These are phyloP conservation scores for Coelopa frigida DNA, from an alignment of 1,140 invertebrate genomes.

Conservation along the genomic window DNA sequence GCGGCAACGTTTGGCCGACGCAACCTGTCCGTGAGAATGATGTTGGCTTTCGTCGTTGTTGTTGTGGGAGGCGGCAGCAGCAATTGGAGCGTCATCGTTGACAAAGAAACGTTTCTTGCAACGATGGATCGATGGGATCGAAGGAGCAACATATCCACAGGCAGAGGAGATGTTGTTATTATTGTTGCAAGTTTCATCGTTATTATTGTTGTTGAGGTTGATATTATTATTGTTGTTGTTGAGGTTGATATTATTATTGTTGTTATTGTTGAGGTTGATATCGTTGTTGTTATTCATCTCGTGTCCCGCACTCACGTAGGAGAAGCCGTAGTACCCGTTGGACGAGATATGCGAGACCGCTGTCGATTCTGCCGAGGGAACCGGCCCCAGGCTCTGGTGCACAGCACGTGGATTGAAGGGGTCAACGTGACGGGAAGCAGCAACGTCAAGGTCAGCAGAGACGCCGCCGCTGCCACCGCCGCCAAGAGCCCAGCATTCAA, in stretches of 20 bases:
- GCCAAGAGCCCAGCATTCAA: constrained; percentile 43
- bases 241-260: constrained; percentile 24
- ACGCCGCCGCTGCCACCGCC: constrained; percentile 14
- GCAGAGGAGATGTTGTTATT: constrained; percentile 3
- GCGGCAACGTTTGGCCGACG: constrained; percentile 34
- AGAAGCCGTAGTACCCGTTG: constrained; percentile 33
- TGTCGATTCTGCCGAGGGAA: background rate
- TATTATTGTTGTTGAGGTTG: constrained; percentile 12
- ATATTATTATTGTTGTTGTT: constrained; percentile 20
- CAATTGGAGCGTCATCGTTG: constrained; percentile 8
- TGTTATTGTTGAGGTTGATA: constrained; percentile 15
- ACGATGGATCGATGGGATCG: too few relatives aligned
- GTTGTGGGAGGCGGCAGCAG: background rate
- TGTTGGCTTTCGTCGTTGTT: constrained; percentile 9
- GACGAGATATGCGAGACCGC: constrained; percentile 27
- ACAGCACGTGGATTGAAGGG: constrained; percentile 33
- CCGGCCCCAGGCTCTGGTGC: background rate
- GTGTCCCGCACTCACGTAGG: constrained; percentile 24
- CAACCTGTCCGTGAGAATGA: constrained; percentile 15
- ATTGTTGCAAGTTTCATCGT: constrained; percentile 1
- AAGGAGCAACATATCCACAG: too few relatives aligned
- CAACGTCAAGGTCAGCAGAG: constrained; percentile 22
- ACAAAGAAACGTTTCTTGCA: constrained; percentile 32
- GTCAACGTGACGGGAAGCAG: constrained; percentile 20
- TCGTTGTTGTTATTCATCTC: constrained; percentile 16